phyloP scores from a whole-genome alignment of 2,888 invertebrate species.

The Drosophila paramelanica region DNA sequence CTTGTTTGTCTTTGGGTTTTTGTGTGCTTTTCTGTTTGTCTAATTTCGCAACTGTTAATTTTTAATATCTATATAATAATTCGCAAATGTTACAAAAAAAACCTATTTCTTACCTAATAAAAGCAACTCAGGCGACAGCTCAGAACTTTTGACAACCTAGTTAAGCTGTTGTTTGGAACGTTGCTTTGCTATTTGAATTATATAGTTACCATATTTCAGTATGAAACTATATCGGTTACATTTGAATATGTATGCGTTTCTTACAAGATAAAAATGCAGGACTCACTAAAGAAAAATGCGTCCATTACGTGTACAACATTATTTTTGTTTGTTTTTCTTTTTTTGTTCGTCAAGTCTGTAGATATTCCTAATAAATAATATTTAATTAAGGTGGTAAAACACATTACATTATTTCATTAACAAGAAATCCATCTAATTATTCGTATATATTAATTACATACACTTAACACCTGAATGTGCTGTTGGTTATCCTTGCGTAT shows the following conservation, averaged over 20 bases:
- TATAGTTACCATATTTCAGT: constrained; percentile 12
- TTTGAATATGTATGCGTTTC: constrained; percentile 46
- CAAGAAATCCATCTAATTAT: constrained; percentile 38
- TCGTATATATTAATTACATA: constrained; percentile 22
- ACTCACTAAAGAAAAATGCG: constrained; percentile 19
- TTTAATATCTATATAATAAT: constrained; percentile 4
- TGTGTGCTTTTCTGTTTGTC: constrained; percentile 2
- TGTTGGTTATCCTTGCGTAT: constrained; percentile 50
- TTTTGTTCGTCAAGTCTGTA: constrained; percentile 46
- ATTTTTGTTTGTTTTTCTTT: not conserved
- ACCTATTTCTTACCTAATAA: constrained; percentile 2
- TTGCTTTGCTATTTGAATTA: constrained; percentile 10
- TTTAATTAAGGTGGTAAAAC: constrained; percentile 36
- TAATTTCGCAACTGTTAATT: constrained; percentile 13
- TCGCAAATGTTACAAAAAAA: constrained; percentile 12
- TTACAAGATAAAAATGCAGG: constrained; percentile 47
- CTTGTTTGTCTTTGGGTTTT: constrained; percentile 13
- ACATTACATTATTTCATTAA: constrained; percentile 20
- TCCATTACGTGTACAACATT: constrained; percentile 34
- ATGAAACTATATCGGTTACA: constrained; percentile 22
- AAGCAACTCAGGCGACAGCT: constrained; percentile 2
- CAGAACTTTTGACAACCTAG: constrained; percentile 9
- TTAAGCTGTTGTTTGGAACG: constrained; percentile 6
- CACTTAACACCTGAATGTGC: constrained; percentile 49
- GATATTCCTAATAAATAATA: constrained; percentile 35